Base-by-base conservation (phyloP, 2,113 vertebrate genomes). In the Seriola rivoliana region DNA sequence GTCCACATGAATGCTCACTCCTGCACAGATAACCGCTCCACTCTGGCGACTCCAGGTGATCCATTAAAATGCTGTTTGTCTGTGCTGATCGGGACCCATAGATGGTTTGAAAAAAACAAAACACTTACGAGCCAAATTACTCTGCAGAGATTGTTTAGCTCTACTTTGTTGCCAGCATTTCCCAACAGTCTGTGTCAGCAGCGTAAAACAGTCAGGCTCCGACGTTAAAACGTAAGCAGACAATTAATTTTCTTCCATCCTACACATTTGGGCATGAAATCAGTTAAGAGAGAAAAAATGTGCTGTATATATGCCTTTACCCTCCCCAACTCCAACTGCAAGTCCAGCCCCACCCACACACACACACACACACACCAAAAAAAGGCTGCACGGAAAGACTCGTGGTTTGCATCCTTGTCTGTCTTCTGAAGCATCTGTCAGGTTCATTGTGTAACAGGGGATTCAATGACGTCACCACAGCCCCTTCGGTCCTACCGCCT, bases 391-490 rank as follows among this genome's bases (percentile, higher is more conserved):
- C 29, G 32, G 32, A 46, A 52, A 74, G 23, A 14, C 68, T 80
- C 38, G 66, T 54, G 57, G 75, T 83, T 68, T 81, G 84, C 81
- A 77, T 78, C 65, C 67, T 55, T 86, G 69, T 82, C 58, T 74
- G 70, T 79, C 81, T 72, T 60, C 38, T 55, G 36, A 75, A 78
- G 46, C 60, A 4, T 32, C 54, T 70, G 70, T 87, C 87, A 85
- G 82, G 44, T 71, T 86, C 59, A 54, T 86, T 91, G 89, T 89
- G 71, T 88, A 90, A 92, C 82, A 38, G 62, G 68, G 88, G 80
- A 86, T 74, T 82, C 65, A 81, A 52, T 93, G 93, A 92, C 91
- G 92, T 93, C 89, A 87, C 65, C 85, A 17, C 70, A 79, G 57
- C 80, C 69, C 71, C 76, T 74, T 79, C 63, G 78, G 55, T 89